A percentile compares a stretch with the other conserved stretches of the same genome.
Evolutionary conservation across 2,888 invertebrate species (phyloP).

Genomic region (Athalia cordata): DNA sequence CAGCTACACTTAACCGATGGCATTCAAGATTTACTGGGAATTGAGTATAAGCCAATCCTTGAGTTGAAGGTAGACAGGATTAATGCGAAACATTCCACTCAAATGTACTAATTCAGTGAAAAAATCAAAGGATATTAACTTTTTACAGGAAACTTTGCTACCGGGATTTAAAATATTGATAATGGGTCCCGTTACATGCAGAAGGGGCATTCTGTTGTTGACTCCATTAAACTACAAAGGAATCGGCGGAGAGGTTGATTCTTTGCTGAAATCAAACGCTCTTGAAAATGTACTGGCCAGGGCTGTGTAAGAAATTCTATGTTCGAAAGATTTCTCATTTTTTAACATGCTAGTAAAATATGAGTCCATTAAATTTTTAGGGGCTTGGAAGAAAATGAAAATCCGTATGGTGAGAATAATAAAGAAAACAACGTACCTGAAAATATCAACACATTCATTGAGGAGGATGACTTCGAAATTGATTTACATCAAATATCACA

Average conservation of each 20-base stretch:
- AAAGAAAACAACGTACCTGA: conserved; percentile 1
- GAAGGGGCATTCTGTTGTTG: conserved; percentile 82
- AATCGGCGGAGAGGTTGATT: conserved; percentile 85
- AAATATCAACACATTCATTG: conserved; percentile 48
- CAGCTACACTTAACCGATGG: conserved; percentile 86
- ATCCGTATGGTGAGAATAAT: conserved; percentile 65
- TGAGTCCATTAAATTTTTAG: conserved; percentile 48
- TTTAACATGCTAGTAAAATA: conserved; percentile 1
- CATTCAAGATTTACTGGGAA: conserved; percentile 80
- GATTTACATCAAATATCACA: conserved; percentile 57
- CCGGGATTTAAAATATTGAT: conserved; percentile 81
- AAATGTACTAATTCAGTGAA: neutral
- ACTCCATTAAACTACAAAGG: conserved; percentile 78
- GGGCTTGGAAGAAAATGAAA: conserved; percentile 75
- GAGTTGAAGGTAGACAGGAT: conserved; percentile 75
- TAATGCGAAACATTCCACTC: neutral
- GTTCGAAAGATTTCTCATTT: neutral
- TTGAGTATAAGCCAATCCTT: conserved; percentile 82
- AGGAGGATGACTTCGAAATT: conserved; percentile 62
- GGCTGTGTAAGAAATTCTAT: conserved; percentile 72
- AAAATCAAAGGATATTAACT: neutral
- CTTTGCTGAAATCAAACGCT: conserved; percentile 77
- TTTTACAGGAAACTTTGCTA: conserved; percentile 60
- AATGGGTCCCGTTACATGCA: conserved; percentile 82
- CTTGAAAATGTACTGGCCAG: conserved; percentile 78